Percentiles rank a stretch among this genome's conserved stretches.
These are phyloP conservation scores for Cololabis saira DNA, from an alignment of 2,113 vertebrate species.

Conservation along the genomic window DNA sequence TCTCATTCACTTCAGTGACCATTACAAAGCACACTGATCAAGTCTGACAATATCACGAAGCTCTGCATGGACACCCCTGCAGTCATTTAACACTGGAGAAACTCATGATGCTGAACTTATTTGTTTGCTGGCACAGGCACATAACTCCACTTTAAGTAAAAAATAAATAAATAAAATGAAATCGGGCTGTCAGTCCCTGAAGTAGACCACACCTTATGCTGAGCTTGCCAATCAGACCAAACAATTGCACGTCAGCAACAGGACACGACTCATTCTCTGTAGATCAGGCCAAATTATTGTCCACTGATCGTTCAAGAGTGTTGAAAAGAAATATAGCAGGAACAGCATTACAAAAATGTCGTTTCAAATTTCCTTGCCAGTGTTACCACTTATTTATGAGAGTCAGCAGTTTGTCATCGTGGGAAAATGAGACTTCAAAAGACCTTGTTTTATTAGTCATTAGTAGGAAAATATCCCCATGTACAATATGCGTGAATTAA, in stretches of 20 bases:
- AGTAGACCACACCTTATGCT: constrained; percentile 6
- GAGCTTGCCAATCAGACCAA: constrained; percentile 4
- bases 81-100: constrained; percentile 3
- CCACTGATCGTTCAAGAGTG: constrained; percentile 7
- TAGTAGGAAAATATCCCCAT: too few species aligned
- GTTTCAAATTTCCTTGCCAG: constrained; percentile 15
- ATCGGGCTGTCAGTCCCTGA: neutral
- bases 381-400: constrained; percentile 11
- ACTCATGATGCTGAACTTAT: neutral
- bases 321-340: constrained; percentile 35
- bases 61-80: constrained; percentile 5
- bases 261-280: constrained; percentile 43
- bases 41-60: constrained; percentile 9
- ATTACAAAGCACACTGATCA: constrained; percentile 36
- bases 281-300: constrained; percentile 38
- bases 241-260: constrained; percentile 50
- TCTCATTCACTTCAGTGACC: constrained; percentile 38
- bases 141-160: neutral
- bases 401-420: constrained; percentile 8
- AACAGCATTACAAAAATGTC: constrained; percentile 31
- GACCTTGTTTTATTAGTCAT: neutral
- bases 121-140: neutral
- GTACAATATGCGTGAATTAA: too few species aligned
- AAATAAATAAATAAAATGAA: neutral
- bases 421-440: constrained; percentile 22